A percentile compares a stretch with the other conserved stretches of the same genome.
These are phyloP conservation scores for Rhinolophus ferrumequinum DNA, from an alignment of 2,113 vertebrate genomes.

Conservation along the genomic window DNA sequence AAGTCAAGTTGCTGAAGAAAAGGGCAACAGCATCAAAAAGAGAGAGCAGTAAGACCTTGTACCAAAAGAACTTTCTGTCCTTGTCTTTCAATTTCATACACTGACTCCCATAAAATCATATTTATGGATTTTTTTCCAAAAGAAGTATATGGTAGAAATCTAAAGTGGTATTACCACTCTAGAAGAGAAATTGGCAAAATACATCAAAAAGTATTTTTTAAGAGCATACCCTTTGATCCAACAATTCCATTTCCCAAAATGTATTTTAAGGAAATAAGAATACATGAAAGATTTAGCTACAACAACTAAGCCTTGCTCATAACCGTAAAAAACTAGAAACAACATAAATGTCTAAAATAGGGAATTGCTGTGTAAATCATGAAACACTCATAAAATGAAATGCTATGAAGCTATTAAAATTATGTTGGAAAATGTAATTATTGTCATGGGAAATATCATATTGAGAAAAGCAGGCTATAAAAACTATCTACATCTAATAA, in stretches of 20 bases:
- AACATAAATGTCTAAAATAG: background rate
- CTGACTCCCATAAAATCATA: background rate
- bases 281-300: background rate
- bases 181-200: constrained; percentile 15
- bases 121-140: background rate
- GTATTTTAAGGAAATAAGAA: background rate
- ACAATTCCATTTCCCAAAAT: background rate
- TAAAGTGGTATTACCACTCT: background rate
- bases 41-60: background rate
- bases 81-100: background rate
- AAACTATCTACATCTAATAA: background rate
- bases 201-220: background rate
- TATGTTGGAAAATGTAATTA: background rate
- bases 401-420: background rate
- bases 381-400: background rate
- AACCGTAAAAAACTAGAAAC: background rate
- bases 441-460: background rate
- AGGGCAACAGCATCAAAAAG: background rate
- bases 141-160: background rate
- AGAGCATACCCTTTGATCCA: background rate
- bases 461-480: background rate
- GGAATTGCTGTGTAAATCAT: background rate
- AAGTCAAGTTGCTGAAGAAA: constrained; percentile 89
- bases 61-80: background rate
- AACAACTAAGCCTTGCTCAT: background rate